phyloP scores from a whole-genome alignment of 2,888 invertebrate genomes.

The Pachycephus smyrnensis region DNA sequence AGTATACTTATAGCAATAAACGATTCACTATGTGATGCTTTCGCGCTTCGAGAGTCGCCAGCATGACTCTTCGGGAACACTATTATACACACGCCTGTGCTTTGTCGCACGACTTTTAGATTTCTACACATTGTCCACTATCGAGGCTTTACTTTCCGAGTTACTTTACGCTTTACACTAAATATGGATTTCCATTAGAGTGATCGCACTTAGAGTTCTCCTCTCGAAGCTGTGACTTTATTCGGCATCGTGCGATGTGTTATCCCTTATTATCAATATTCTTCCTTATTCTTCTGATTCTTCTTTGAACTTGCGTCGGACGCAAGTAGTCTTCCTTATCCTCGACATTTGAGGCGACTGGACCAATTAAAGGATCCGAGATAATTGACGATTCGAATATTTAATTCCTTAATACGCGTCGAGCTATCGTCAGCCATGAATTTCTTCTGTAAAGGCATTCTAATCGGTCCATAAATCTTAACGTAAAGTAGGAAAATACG shows the following conservation, averaged over 20 bases:
- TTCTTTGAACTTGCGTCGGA: background rate
- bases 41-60: constrained; percentile 30
- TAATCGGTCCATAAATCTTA: background rate
- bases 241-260: background rate
- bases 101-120: constrained; percentile 49
- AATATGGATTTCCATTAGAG: constrained; percentile 31
- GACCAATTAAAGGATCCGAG: background rate
- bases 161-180: constrained; percentile 54
- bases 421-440: background rate
- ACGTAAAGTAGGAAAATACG: background rate
- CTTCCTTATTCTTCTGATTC: background rate
- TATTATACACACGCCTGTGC: constrained; percentile 28
- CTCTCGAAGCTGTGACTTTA: background rate
- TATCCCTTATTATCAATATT: background rate
- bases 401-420: background rate
- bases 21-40: constrained; percentile 51
- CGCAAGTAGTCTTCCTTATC: background rate
- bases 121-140: constrained; percentile 44
- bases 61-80: constrained; percentile 6
- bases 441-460: background rate
- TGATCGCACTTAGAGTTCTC: background rate
- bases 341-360: background rate
- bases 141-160: constrained; percentile 55
- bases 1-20: constrained; percentile 55
- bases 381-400: background rate